Base-by-base conservation (phyloP, 2,888 invertebrate species). In the Drosophila atripex region DNA sequence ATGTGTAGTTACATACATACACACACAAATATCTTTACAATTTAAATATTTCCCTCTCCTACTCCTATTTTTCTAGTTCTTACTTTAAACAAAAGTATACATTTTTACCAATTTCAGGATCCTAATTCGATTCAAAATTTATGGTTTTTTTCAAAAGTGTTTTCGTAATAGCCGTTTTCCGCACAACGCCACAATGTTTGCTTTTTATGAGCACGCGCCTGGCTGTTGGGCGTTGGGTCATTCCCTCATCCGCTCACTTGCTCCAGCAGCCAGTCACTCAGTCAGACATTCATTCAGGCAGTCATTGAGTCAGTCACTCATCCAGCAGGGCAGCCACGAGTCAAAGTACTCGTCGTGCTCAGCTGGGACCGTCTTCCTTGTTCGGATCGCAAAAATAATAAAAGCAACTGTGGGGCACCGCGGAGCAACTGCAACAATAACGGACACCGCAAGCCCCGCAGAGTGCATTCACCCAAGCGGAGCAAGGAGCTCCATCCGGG, bases 391-490 rank as follows among this genome's bases (percentile, higher is more conserved):
- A 11, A 47, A 52, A 68, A 73, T 55, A 82, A 66, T 57, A 74
- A 56, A 43, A 54, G 71, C 54, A 41, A 41, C 41, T 23, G 21
- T 8, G 43, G 9, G 11, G 16, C 43, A 21, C 32, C 59, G 35
- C 28, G 47, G 47, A 59, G 60, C 59, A 58, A 58, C 60, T 61
- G 60, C 39, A 52, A 59, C 69, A 69, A 71, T 63, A 82, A 60
- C 59, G 74, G 59, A 49, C 59, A 78, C 65, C 78, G 65, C 78
- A 66, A 66, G 66, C 55, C 63, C 51, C 52, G 58, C 69, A 78
- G 80, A 77, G 82, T 78, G 82, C 85, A 80, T 80, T 80, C 80
- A 80, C 85, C 80, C 80, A 76, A 61, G 66, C 64, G 55, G 49
- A 38, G 51, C 21, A 39, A 23, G 60, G 60, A 25, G 25, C 25